A percentile compares a stretch with the other conserved stretches of the same genome.
Evolutionary conservation across 1,140 invertebrate species (phyloP).

Genomic region (Leucophenga varia): DNA sequence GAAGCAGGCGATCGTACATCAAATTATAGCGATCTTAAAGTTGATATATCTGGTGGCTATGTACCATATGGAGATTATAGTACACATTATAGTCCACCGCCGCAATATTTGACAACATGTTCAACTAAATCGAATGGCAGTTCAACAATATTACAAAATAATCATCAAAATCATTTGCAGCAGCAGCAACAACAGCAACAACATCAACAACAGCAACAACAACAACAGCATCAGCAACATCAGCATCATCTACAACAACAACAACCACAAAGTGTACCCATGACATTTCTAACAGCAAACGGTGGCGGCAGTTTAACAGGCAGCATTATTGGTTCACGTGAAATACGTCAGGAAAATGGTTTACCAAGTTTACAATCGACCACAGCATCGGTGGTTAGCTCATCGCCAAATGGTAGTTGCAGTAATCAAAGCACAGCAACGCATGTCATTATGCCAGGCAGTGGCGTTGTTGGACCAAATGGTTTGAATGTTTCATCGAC

Average conservation of each 20-base stretch:
- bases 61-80: constrained; percentile 86
- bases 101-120: constrained; percentile 53
- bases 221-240: constrained; percentile 24
- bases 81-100: constrained; percentile 75
- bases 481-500: no score
- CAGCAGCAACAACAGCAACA: constrained; percentile 43
- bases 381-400: constrained; percentile 52
- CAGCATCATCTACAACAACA: background rate
- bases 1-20: constrained; percentile 82
- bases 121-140: constrained; percentile 52
- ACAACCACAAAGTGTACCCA: constrained; percentile 31
- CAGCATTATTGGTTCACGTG: constrained; percentile 48
- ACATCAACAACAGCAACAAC: constrained; percentile 33
- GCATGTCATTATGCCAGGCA: constrained; percentile 43
- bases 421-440: constrained; percentile 50
- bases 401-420: constrained; percentile 52
- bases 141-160: constrained; percentile 48
- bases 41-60: constrained; percentile 85
- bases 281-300: constrained; percentile 50
- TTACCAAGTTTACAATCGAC: constrained; percentile 49
- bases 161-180: constrained; percentile 50
- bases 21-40: constrained; percentile 88
- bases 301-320: constrained; percentile 48
- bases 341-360: constrained; percentile 51
- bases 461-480: no score